phyloP scores from a whole-genome alignment of 2,797 vertebrate species.

The Sebastes hubbsi region DNA sequence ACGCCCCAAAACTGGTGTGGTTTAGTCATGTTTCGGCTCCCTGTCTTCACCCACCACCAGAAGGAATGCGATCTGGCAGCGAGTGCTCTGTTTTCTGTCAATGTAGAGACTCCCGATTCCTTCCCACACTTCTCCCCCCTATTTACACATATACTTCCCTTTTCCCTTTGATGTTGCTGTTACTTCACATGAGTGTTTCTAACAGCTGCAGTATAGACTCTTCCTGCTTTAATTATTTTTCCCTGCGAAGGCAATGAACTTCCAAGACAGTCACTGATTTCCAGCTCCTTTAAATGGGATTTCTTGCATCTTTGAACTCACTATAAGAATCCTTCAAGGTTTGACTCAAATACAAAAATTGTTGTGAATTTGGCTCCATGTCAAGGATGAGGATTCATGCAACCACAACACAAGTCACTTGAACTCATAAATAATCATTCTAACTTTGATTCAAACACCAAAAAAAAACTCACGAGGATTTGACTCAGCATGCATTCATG shows the following conservation, averaged over 20 bases:
- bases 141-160: conserved; percentile 82
- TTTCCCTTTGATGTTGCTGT: conserved; percentile 88
- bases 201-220: conserved; percentile 59
- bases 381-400: not conserved
- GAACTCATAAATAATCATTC: not conserved
- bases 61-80: conserved; percentile 91
- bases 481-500: conserved; percentile 8
- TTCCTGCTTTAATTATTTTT: conserved; percentile 39
- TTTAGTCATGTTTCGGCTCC: conserved; percentile 87
- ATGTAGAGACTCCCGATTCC: conserved; percentile 77
- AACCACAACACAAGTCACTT: not conserved
- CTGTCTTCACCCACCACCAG: conserved; percentile 84
- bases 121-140: conserved; percentile 43
- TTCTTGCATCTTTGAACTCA: conserved; percentile 25
- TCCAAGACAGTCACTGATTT: conserved; percentile 28
- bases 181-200: conserved; percentile 94
- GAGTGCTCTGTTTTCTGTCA: conserved; percentile 89
- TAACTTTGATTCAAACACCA: conserved; percentile 8
- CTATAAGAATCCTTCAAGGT: conserved; percentile 15
- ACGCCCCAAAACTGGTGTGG: conserved; percentile 89
- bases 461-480: not conserved
- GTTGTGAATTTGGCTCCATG: not conserved
- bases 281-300: conserved; percentile 24
- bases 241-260: conserved; percentile 2
- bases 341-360: not conserved